Conservation (phyloP, 1,140 invertebrate genomes). For the Ceratosolen fusciceps region DNA sequence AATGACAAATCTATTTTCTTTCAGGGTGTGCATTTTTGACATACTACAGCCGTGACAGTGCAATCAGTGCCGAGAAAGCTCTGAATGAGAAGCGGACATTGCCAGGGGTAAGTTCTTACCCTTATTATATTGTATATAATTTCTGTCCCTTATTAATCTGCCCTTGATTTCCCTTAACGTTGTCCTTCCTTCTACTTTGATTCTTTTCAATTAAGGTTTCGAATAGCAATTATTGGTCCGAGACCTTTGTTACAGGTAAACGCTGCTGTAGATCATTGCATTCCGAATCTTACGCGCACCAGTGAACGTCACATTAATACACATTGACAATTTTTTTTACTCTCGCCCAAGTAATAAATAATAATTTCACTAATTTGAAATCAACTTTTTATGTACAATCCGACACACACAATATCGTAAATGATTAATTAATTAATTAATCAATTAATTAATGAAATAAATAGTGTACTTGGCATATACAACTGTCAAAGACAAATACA, state of each 20-base stretch:
- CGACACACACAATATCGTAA: no score
- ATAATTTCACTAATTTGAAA: no score
- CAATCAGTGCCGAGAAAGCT: slow-evolving; percentile 89
- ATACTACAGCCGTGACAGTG: slow-evolving; percentile 94
- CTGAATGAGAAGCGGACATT: slow-evolving; percentile 97
- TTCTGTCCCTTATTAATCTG: not conserved
- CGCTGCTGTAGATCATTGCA: no score
- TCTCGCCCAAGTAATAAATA: no score
- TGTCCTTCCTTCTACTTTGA: slow-evolving; percentile 1
- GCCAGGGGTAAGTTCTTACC: slow-evolving; percentile 88
- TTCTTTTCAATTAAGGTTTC: not conserved
- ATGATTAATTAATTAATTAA: no score
- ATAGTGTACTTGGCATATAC: no score
- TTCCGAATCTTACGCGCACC: no score
- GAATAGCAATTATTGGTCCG: not conserved
- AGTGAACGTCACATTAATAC: no score
- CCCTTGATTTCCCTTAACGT: not conserved
- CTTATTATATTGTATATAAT: slow-evolving; percentile 8
- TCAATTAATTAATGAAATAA: no score
- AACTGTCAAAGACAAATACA: no score
- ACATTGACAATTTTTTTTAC: no score
- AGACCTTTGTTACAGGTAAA: not conserved
- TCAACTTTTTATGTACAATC: no score
- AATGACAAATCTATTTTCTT: slow-evolving; percentile 65
- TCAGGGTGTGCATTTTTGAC: slow-evolving; percentile 97